Conservation (phyloP, 2,888 invertebrate genomes). For the Gandaritis pyraliata region DNA sequence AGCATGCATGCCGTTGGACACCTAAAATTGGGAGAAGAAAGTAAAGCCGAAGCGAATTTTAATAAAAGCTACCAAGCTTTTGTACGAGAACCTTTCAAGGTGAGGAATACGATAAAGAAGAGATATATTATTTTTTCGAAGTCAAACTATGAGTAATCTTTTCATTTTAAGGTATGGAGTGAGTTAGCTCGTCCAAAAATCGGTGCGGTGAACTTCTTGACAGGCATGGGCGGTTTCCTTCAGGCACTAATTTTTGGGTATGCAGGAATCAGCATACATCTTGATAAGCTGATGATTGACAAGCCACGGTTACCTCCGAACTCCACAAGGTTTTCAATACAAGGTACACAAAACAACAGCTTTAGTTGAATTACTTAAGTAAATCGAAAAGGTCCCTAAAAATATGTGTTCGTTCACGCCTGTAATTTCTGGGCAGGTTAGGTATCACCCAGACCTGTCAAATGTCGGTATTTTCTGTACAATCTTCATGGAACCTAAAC, state of each 20-base stretch:
- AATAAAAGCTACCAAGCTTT: slow-evolving; percentile 80
- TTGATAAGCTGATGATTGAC: slow-evolving; percentile 72
- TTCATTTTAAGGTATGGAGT: slow-evolving; percentile 79
- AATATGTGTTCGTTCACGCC: too few species aligned
- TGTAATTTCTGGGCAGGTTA: too few species aligned
- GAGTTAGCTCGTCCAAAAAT: slow-evolving; percentile 78
- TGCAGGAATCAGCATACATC: slow-evolving; percentile 80
- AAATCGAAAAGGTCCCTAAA: not conserved
- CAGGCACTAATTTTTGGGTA: slow-evolving; percentile 85
- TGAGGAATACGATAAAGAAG: slow-evolving; percentile 40
- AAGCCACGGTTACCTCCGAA: slow-evolving; percentile 72
- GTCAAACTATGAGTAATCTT: too few species aligned
- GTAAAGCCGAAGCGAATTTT: slow-evolving; percentile 75
- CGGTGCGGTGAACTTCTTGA: slow-evolving; percentile 85
- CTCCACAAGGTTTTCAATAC: slow-evolving; percentile 66
- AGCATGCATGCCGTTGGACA: slow-evolving; percentile 86
- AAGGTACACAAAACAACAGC: slow-evolving; percentile 58
- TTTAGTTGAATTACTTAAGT: not conserved
- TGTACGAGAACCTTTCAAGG: slow-evolving; percentile 85
- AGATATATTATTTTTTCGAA: not conserved
- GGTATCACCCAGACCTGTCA: too few species aligned
- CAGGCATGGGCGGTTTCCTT: slow-evolving; percentile 86
- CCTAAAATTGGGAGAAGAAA: slow-evolving; percentile 67
- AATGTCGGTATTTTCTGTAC: too few species aligned
- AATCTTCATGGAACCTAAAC: too few species aligned